Evolutionary conservation across 2,113 vertebrate genomes (phyloP).

Genomic region (Charina bottae): DNA sequence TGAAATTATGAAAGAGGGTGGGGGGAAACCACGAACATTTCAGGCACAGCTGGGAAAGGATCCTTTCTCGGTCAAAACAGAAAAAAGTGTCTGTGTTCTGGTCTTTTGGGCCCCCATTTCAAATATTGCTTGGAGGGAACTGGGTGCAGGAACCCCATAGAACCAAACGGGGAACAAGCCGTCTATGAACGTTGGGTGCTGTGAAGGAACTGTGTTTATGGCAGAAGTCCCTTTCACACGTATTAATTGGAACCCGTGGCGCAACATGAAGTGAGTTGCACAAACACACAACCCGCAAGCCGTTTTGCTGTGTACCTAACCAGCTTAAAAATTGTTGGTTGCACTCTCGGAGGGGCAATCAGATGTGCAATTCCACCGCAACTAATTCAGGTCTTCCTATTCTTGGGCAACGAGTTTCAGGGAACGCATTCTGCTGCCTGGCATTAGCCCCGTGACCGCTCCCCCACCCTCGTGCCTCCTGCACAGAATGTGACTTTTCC

Average conservation of each 20-base stretch:
- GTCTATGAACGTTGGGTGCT: not conserved
- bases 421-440: not conserved
- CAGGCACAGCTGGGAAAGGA: not conserved
- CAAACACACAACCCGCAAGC: not conserved
- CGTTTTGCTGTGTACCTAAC: not conserved
- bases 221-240: not conserved
- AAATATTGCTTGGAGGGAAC: not conserved
- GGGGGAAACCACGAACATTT: not conserved
- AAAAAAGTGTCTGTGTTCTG: not conserved
- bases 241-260: not conserved
- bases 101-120: conserved; percentile 29
- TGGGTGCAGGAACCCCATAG: not conserved
- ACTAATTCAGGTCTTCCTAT: not conserved
- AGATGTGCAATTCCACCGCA: not conserved
- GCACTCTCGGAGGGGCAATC: not conserved
- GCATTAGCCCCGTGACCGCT: not conserved
- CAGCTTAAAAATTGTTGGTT: not conserved
- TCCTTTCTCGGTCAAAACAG: not conserved
- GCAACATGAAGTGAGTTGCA: not conserved
- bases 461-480: not conserved
- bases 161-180: not conserved
- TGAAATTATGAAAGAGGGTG: not conserved
- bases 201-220: not conserved
- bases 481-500: too few relatives aligned
- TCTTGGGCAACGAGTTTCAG: not conserved